A percentile compares a stretch with the other conserved stretches of the same genome.
These are phyloP conservation scores for Lissonota sp. DNA, from an alignment of 2,888 invertebrate genomes.

Conservation along the genomic window DNA sequence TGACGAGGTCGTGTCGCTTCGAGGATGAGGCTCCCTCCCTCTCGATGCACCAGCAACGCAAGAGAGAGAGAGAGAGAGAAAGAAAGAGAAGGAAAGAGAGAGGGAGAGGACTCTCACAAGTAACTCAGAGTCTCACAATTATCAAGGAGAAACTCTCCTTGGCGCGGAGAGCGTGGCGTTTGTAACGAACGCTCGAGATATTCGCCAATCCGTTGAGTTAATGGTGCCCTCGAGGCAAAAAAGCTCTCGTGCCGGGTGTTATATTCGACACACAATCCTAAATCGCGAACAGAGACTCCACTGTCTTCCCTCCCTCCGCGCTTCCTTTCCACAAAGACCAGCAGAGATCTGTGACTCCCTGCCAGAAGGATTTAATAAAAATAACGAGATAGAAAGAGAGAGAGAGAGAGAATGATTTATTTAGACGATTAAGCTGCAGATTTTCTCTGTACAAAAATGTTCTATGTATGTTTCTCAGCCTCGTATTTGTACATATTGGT, in stretches of 20 bases:
- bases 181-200: not conserved
- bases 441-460: not conserved
- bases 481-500: constrained; percentile 7
- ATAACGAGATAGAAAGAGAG: constrained; percentile 4
- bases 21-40: constrained; percentile 12
- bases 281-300: constrained; percentile 51
- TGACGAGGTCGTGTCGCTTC: constrained; percentile 71
- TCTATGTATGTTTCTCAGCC: not conserved
- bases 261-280: constrained; percentile 51
- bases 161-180: too few relatives aligned
- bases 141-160: constrained; percentile 15
- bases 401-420: constrained; percentile 69
- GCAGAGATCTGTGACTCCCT: constrained; percentile 64
- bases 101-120: not conserved
- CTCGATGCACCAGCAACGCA: not conserved
- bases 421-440: constrained; percentile 63
- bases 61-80: constrained; percentile 49
- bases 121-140: not conserved
- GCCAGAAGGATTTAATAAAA: constrained; percentile 1
- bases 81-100: constrained; percentile 28
- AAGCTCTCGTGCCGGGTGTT: constrained; percentile 26
- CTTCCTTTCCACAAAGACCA: constrained; percentile 14
- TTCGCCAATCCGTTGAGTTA: not conserved
- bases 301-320: constrained; percentile 47
- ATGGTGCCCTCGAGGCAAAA: constrained; percentile 38